Evolutionary conservation across 2,888 invertebrate genomes (phyloP), one percentile per base, ranked within the genome.

Genomic region (Stenolophus ochropezus): DNA sequence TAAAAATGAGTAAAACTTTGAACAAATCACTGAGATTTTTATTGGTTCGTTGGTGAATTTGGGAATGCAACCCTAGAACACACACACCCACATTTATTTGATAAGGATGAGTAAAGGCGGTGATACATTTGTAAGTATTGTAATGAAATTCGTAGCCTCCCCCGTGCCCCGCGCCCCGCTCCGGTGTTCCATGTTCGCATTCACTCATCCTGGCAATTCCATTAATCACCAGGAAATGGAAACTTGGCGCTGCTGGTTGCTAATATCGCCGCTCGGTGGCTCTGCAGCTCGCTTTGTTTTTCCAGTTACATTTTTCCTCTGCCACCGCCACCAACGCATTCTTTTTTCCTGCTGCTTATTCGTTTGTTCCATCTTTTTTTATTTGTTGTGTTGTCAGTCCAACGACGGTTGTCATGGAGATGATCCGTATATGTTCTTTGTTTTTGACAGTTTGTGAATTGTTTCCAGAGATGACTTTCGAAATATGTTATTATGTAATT

Each of bases 141-240:
- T 42, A 42, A 42, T 42, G 8, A 11, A 42, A 42, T 42, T 42
- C 33, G 33, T 8, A 11, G 11, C 56, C 20, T 20, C 4, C 53
- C 53, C 18, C 53, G 23, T 27, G 23, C 56, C 56, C 53, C 53
- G 4, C 1, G 8, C 4, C 14, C 4, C 3, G 8, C 75, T 16
- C 51, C 79, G 27, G n/a, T n/a, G n/a, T n/a, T n/a, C 21, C 79
- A 51, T 79, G 25, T 69, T 14, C 25, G 51, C 79, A 77, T 77
- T 77, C 71, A 49, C 25, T 79, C 69, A 79, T 79, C 71, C 79
- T 53, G 79, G 79, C 71, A 79, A 79, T 79, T 71, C 53, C 79
- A 79, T 79, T 79, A 79, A 79, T 79, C 79, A 79, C 79, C 27
- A 79, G 79, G 79, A 79, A 79, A 79, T 79, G 79, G 79, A 79